These are phyloP conservation scores for Baryphthengus martii DNA, from an alignment of 2,113 vertebrate species.

Conservation along the genomic window DNA sequence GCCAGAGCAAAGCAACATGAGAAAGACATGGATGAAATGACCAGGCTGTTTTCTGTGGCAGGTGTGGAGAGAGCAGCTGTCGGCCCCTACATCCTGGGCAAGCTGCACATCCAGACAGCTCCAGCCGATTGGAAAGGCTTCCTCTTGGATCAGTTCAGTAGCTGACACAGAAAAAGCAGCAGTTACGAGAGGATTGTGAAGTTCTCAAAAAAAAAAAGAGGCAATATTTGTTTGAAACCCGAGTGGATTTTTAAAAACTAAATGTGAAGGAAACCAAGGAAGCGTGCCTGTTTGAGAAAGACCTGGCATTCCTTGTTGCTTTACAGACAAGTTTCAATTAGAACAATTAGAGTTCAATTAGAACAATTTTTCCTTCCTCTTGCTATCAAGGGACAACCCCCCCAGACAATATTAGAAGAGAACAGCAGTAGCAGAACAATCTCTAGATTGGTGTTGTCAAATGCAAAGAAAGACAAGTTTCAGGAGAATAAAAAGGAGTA, in stretches of 20 bases:
- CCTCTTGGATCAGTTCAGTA: background rate
- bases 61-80: background rate
- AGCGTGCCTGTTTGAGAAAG: background rate
- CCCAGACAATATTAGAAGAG: background rate
- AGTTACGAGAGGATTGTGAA: background rate
- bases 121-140: background rate
- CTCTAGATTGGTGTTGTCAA: background rate
- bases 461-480: background rate
- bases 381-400: background rate
- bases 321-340: background rate
- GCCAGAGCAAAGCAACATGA: background rate
- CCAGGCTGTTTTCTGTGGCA: background rate
- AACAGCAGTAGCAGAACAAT: background rate
- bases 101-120: background rate
- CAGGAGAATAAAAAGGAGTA: background rate
- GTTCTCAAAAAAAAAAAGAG: background rate
- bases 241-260: background rate
- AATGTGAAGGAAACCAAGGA: background rate
- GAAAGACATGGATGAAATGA: background rate
- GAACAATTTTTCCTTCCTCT: background rate
- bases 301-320: background rate
- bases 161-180: background rate
- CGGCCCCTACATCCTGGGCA: background rate
- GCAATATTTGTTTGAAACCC: background rate
- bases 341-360: background rate